These are phyloP conservation scores for Amiota communis DNA, from an alignment of 2,888 invertebrate species.

Conservation along the genomic window DNA sequence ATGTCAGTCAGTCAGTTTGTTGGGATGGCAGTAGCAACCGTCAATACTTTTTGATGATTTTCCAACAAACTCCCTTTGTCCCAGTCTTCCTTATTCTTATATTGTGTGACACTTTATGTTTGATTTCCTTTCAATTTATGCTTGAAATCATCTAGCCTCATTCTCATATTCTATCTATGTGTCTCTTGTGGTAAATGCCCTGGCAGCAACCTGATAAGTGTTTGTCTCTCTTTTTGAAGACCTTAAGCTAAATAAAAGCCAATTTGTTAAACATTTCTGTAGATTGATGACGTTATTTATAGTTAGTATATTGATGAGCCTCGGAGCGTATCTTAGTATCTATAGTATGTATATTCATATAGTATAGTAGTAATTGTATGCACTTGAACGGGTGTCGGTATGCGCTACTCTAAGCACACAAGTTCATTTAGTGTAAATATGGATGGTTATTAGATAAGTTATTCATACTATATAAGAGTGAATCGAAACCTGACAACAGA, in stretches of 20 bases:
- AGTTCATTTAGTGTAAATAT: slow-evolving; percentile 20
- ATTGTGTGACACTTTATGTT: slow-evolving; percentile 59
- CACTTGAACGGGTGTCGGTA: neutral
- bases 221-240: slow-evolving; percentile 22
- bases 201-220: too few relatives aligned
- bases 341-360: neutral
- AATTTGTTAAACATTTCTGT: slow-evolving; percentile 51
- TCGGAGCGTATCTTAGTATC: neutral
- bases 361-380: neutral
- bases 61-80: slow-evolving; percentile 16
- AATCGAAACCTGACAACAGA: neutral
- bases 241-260: slow-evolving; percentile 54
- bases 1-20: neutral
- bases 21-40: neutral
- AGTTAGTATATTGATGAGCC: slow-evolving; percentile 3
- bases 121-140: slow-evolving; percentile 68
- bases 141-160: slow-evolving; percentile 39
- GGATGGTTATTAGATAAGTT: slow-evolving; percentile 22
- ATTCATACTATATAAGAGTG: too few relatives aligned
- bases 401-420: slow-evolving; percentile 4
- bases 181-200: too few relatives aligned
- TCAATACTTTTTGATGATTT: slow-evolving; percentile 27
- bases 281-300: slow-evolving; percentile 10
- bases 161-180: too few relatives aligned
- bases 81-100: neutral